phyloP scores from a whole-genome alignment of 2,888 invertebrate genomes.

The Drosophila borealis region DNA sequence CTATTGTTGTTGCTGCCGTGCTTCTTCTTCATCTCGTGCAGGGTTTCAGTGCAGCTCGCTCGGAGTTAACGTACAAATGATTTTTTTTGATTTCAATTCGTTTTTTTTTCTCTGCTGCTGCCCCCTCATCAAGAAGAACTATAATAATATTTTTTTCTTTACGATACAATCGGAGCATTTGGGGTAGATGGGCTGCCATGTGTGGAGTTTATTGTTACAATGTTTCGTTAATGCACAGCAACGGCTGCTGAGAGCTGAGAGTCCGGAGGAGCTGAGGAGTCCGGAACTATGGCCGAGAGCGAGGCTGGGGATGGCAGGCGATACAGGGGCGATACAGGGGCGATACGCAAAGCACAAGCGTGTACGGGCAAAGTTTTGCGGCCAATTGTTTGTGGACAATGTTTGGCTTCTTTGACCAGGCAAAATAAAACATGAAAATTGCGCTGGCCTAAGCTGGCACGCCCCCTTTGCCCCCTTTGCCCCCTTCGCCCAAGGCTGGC shows the following conservation, averaged over 20 bases:
- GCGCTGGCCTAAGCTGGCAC: neutral
- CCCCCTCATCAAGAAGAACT: conserved; percentile 29
- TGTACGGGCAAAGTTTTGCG: conserved; percentile 15
- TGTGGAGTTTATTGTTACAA: conserved; percentile 53
- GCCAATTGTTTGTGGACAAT: conserved; percentile 45
- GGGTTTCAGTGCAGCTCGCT: conserved; percentile 50
- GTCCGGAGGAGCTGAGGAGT: too few relatives aligned
- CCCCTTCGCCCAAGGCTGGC: neutral
- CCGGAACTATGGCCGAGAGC: conserved; percentile 21
- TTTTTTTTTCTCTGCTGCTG: neutral
- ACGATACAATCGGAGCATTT: conserved; percentile 42
- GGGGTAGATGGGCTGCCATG: conserved; percentile 19
- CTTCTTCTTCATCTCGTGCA: conserved; percentile 40
- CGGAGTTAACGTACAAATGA: conserved; percentile 52
- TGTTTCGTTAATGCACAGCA: conserved; percentile 61
- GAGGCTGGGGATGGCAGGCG: conserved; percentile 22
- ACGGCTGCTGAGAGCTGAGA: conserved; percentile 28
- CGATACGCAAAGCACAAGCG: neutral
- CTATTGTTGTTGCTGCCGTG: conserved; percentile 43
- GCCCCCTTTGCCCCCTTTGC: too few relatives aligned
- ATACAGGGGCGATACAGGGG: neutral
- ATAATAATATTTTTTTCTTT: conserved; percentile 25
- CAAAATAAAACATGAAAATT: conserved; percentile 7
- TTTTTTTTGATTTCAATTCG: conserved; percentile 36
- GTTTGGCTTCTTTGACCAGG: conserved; percentile 57